Evolutionary conservation across 2,888 invertebrate species (phyloP).

Genomic region (Heliconius aoede): DNA sequence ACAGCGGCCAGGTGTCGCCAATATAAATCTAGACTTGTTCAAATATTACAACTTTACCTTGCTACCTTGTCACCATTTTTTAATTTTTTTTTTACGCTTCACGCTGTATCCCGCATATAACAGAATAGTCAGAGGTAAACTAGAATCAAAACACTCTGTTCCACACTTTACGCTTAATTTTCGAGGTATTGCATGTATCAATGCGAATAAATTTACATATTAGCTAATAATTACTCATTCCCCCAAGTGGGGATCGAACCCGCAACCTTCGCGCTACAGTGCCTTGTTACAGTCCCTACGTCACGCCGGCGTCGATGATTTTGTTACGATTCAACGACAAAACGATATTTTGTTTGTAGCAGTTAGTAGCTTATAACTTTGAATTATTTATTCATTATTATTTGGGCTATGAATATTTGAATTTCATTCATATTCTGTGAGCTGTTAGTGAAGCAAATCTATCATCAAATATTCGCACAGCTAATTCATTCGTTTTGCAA

Average conservation of each 20-base stretch:
- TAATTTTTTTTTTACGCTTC: conserved; percentile 17
- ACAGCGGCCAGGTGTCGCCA: conserved; percentile 71
- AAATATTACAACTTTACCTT: conserved; percentile 64
- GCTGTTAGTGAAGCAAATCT: not conserved
- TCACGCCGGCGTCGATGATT: no score
- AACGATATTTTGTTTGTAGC: not conserved
- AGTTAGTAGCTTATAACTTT: not conserved
- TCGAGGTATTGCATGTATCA: no score
- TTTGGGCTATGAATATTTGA: conserved; percentile 4
- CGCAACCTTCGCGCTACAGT: no score
- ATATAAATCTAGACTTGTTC: conserved; percentile 70
- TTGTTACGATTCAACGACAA: not conserved
- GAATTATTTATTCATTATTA: conserved; percentile 15
- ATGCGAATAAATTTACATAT: no score
- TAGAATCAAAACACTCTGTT: no score
- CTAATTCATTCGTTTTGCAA: conserved; percentile 38
- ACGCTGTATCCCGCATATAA: no score
- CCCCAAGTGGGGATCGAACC: no score
- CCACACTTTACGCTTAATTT: no score
- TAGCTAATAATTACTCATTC: no score
- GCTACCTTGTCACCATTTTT: conserved; percentile 52
- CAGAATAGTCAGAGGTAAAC: no score
- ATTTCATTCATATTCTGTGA: conserved; percentile 4
- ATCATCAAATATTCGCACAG: not conserved
- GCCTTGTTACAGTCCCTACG: no score